Base-by-base conservation (phyloP, 2,888 invertebrate genomes). In the Sinohyriopsis cumingii region DNA sequence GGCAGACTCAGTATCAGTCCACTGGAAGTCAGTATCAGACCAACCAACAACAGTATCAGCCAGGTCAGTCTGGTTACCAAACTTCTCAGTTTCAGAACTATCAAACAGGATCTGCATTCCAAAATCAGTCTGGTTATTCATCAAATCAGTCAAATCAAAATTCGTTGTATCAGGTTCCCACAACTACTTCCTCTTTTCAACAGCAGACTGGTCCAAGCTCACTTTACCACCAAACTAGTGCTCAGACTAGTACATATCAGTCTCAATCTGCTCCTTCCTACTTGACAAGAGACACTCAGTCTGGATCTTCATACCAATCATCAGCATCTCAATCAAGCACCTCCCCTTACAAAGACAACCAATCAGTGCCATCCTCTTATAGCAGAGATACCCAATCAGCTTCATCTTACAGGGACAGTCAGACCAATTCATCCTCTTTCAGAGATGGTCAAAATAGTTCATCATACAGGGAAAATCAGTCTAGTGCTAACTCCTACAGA, bases 101-200 rank as follows among this genome's bases (percentile, higher is more conserved):
- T 69, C 82, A 83, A 73, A 78, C 84, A 69, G 79, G 82, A 63
- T 81, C 86, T 59, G 76, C 84, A 73, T 88, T 84, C 84, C 86
- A 86, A 71, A 79, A 77, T 75, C 83, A 82, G 69, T 75, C 79
- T 54, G 77, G 77, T 71, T 84, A 76, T 67, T 80, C 81, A 12
- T 69, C 76, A 57, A 81, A 77, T 69, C 82, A 83, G 68, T 67
- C 81, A 68, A 73, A 63, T 59, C 81, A 79, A 71, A 81, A 69
- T 72, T 79, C 80, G 33, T 72, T 83, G 65, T 84, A 84, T 73
- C 80, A 65, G 55, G 68, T 55, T 60, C 65, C 77, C 18, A 75
- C 75, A 28, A 67, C 77, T 33, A 56, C 78, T 53, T 71, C 76
- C 25, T 72, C 64, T 69, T 65, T 71, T 61, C 73, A 65, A 63